Base-by-base conservation (phyloP, 2,888 invertebrate genomes). In the Lycophotia porphyrea region DNA sequence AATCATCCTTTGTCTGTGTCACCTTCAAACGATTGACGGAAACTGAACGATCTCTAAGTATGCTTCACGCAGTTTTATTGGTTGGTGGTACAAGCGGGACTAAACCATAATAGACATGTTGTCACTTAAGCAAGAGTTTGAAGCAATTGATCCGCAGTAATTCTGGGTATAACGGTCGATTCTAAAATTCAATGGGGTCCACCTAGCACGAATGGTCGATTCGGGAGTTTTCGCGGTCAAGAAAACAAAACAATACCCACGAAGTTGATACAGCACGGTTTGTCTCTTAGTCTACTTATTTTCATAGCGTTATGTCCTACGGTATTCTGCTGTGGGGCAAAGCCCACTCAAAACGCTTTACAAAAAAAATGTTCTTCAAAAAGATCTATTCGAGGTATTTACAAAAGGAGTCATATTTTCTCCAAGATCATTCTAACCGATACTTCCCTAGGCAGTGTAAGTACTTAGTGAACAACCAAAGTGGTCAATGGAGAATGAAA, bases 1-100 rank as follows among this genome's bases (percentile, higher is more conserved):
- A 21, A 58, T 31, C 9, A 58, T 58, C 31, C 31, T 21, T 58
- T 9, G 9, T 31, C 8, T 9, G 21, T 34, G 21, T 21, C 31
- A 58, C 58, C n/a, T 63, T 63, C n/a, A 63, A 63, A 63, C n/a
- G 15, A 39, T 63, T n/a, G 39, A 63, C 34, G 24, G 21, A 36
- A 36, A 11, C 60, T 61, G 24, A 61, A 60, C 60, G 34, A 60
- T 60, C 11, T 60, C 24, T 21, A 34, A 34, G 34, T 58, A 24
- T 21, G 11, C 31, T 60, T 34, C 34, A 60, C 61, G n/a, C n/a
- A 39, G n/a, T 63, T n/a, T 39, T 63, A n/a, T 36, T 36, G 15
- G n/a, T 39, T n/a, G n/a, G 8, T n/a, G 13, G n/a, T 61, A 36
- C 13, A 36, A 36, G 15, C 2, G 2, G 36, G 21, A 1, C 13